Percentiles rank a stretch among this genome's conserved stretches.
These are phyloP conservation scores for Capromys pilorides DNA, from an alignment of 2,797 vertebrate genomes.

Conservation along the genomic window DNA sequence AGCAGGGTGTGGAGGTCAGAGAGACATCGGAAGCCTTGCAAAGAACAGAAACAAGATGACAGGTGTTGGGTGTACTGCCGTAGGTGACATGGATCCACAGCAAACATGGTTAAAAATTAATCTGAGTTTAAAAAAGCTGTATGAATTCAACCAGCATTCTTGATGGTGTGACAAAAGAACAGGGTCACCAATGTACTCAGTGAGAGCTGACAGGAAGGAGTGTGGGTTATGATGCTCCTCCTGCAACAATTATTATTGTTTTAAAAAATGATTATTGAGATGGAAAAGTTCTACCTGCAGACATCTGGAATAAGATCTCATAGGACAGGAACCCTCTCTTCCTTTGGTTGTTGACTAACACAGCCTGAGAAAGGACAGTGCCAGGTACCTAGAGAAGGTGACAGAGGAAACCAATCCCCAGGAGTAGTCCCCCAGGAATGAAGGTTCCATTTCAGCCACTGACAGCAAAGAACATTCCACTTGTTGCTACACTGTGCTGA, in stretches of 20 bases:
- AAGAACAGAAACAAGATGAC: conserved; percentile 51
- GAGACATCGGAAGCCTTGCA: conserved; percentile 25
- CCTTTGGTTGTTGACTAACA: conserved; percentile 74
- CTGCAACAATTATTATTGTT: not conserved
- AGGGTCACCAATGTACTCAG: not conserved
- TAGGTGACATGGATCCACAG: conserved; percentile 25
- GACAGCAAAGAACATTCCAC: conserved; percentile 39
- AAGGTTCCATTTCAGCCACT: conserved; percentile 51
- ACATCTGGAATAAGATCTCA: conserved; percentile 66
- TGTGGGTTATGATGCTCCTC: not conserved
- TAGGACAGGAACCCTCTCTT: conserved; percentile 49
- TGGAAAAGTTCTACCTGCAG: conserved; percentile 67
- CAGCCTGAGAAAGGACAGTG: conserved; percentile 41
- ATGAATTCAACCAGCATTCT: not conserved
- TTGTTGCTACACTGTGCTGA: conserved; percentile 44
- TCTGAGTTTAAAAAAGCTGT: conserved; percentile 33
- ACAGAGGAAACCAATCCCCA: conserved; percentile 72
- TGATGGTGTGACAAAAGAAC: not conserved
- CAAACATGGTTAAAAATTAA: conserved; percentile 57
- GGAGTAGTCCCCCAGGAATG: conserved; percentile 30
- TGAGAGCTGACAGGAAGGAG: not conserved
- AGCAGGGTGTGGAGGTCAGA: conserved; percentile 25
- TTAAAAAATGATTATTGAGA: not conserved
- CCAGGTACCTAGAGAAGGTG: conserved; percentile 65
- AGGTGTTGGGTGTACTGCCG: conserved; percentile 6